phyloP scores from a whole-genome alignment of 2,888 invertebrate genomes.

The Bellardia pandia region DNA sequence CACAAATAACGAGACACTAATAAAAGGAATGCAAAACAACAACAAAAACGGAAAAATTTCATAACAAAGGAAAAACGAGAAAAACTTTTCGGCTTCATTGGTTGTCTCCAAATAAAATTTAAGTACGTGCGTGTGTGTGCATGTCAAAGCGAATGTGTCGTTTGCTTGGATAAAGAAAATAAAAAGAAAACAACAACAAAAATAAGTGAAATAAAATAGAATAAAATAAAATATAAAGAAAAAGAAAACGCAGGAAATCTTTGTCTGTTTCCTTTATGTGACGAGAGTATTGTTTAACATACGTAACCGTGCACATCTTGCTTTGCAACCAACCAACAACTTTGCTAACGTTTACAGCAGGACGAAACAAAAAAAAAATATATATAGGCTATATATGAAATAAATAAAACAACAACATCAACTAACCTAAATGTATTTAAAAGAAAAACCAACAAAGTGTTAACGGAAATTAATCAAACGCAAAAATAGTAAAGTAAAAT shows the following conservation, averaged over 20 bases:
- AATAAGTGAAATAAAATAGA: slow-evolving; percentile 26
- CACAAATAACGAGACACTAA: slow-evolving; percentile 1
- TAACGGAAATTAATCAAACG: slow-evolving; percentile 57
- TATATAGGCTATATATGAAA: slow-evolving; percentile 11
- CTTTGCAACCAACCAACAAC: slow-evolving; percentile 7
- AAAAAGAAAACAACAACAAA: slow-evolving; percentile 22
- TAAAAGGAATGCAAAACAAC: slow-evolving; percentile 21
- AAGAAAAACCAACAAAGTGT: slow-evolving; percentile 48
- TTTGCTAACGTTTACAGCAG: not conserved
- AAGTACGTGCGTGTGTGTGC: slow-evolving; percentile 41
- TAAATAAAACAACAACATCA: slow-evolving; percentile 24
- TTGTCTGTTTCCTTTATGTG: slow-evolving; percentile 53
- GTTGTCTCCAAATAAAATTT: slow-evolving; percentile 16
- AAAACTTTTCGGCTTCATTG: slow-evolving; percentile 55
- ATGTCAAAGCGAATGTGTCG: slow-evolving; percentile 8
- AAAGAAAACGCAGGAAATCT: slow-evolving; percentile 59
- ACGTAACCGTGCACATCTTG: slow-evolving; percentile 63
- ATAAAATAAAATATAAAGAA: slow-evolving; percentile 13
- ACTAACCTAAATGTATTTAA: slow-evolving; percentile 20
- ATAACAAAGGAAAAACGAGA: slow-evolving; percentile 50
- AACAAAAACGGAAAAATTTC: slow-evolving; percentile 31
- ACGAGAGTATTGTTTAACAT: slow-evolving; percentile 66
- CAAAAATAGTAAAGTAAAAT: slow-evolving; percentile 2
- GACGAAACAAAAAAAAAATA: not conserved
- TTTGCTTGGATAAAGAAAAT: not conserved